Evolutionary conservation across 1,140 invertebrate genomes (phyloP), one percentile per base, ranked within the genome.

Genomic region (Calycopis cecrops): DNA sequence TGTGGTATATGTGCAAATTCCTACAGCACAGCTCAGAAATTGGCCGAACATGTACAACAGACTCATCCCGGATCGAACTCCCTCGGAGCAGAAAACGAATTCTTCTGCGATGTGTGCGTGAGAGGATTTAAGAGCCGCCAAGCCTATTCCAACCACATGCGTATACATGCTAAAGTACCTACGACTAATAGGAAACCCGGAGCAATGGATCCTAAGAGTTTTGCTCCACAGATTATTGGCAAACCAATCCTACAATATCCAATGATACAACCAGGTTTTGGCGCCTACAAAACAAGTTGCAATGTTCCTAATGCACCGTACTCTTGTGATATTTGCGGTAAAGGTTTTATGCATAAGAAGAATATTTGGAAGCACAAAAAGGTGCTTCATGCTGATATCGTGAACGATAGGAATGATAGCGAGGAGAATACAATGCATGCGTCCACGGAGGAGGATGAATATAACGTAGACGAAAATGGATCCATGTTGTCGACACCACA

Each of bases 261-360:
- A 8, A 37, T 44, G 42, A 70, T 72, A 62, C 80, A 84, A 59
- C 70, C 78, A 8, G 67, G 64, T 35, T 75, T 76, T 37, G 65
- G 74, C 35, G 66, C 69, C 8, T 83, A 77, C 56, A 79, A 79
- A 57, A 68, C 76, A 10, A 75, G 71, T 59, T 71, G 65, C 35
- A 73, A 72, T 38, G 76, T 86, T 53, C 79, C 81, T 48, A 77
- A 85, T 18, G 76, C 77, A 18, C 83, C 85, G 21, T 88, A 89
- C 44, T 86, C 81, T 0, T 92, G 91, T 60, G 89, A 92, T 61
- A 87, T 91, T 51, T 92, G 91, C 55, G 88, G 88, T 1, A 92
- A 91, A 72, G 79, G 76, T 2, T 92, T 92, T 58, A 84, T 87
- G 75, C 87, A 88, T 52, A 88, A 88, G 67, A 88, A 88, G 59